These are phyloP conservation scores for Crematogaster levior DNA, from an alignment of 2,888 invertebrate species.

Conservation along the genomic window DNA sequence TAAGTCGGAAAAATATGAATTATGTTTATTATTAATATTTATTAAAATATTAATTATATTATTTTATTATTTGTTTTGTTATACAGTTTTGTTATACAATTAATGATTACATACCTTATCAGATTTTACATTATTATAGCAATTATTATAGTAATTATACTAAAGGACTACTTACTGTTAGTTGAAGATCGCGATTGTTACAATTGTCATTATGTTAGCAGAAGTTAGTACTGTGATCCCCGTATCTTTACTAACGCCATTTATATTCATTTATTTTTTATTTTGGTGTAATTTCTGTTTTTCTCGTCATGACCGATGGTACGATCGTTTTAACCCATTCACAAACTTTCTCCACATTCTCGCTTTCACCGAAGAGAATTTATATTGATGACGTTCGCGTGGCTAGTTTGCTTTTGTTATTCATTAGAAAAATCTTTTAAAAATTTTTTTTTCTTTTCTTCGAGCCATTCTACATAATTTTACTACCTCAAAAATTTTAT, in stretches of 20 bases:
- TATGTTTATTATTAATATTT: too few species aligned
- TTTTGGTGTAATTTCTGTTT: neutral
- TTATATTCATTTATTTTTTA: neutral
- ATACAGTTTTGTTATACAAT: too few species aligned
- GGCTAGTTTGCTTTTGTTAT: neutral
- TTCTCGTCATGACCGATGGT: neutral
- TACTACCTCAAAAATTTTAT: neutral
- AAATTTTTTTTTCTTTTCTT: neutral
- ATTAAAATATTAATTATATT: too few species aligned
- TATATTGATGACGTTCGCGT: neutral
- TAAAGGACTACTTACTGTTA: too few species aligned
- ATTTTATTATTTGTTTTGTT: too few species aligned
- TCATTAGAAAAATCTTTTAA: neutral
- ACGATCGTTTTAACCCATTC: slow-evolving; percentile 40
- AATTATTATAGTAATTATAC: too few species aligned
- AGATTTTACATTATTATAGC: too few species aligned
- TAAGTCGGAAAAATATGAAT: too few species aligned
- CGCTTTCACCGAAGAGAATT: slow-evolving; percentile 42
- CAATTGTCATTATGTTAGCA: neutral
- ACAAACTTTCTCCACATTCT: slow-evolving; percentile 42
- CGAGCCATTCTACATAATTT: neutral
- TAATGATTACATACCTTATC: too few species aligned
- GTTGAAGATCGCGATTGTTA: neutral
- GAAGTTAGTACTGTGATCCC: neutral
- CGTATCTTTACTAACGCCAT: neutral